These are phyloP conservation scores for Andrena dorsata DNA, from an alignment of 2,888 invertebrate genomes.

Conservation along the genomic window DNA sequence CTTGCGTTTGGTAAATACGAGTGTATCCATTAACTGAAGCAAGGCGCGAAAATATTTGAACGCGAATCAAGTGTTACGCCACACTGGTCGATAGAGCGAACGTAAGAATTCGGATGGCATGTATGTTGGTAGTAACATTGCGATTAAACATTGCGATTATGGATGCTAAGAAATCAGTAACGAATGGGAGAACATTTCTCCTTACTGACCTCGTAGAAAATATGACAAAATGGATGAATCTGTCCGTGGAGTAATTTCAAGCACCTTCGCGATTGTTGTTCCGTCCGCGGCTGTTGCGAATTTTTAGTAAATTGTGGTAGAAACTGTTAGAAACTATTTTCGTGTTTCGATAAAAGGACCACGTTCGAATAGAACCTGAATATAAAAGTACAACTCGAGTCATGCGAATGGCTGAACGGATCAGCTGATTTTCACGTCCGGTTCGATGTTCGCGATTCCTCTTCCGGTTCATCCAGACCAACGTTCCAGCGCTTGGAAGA, in stretches of 20 bases:
- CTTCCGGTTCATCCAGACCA: conserved; percentile 71
- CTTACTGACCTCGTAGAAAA: neutral
- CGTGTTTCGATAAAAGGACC: neutral
- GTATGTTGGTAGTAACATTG: neutral
- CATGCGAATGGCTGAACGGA: conserved; percentile 46
- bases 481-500: conserved; percentile 71
- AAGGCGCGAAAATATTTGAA: conserved; percentile 4
- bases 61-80: conserved; percentile 5
- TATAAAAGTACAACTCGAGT: conserved; percentile 53
- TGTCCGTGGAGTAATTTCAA: neutral
- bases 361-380: conserved; percentile 37
- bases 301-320: neutral
- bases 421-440: conserved; percentile 81
- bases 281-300: neutral
- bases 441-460: conserved; percentile 72
- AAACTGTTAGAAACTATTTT: neutral
- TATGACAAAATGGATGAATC: neutral
- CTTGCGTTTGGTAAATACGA: neutral
- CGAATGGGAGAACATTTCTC: neutral
- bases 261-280: neutral
- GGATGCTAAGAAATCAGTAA: neutral
- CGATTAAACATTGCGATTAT: neutral
- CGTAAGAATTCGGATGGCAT: neutral
- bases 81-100: neutral
- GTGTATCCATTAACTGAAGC: neutral